Percentiles rank a stretch among this genome's conserved stretches.
phyloP scores from a whole-genome alignment of 2,888 invertebrate genomes.

The Luperina testacea region DNA sequence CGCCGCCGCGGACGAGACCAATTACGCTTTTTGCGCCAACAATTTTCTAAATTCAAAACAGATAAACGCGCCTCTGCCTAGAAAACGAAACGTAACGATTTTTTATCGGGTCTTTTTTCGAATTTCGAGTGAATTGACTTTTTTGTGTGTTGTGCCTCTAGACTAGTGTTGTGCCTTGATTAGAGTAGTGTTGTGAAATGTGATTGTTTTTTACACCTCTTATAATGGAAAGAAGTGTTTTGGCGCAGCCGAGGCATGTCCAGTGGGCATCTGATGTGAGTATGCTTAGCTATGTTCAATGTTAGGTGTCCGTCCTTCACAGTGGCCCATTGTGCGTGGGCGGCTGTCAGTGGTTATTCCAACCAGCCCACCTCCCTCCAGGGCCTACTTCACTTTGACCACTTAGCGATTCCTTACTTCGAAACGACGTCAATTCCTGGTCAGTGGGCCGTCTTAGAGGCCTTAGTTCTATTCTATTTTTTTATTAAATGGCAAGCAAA shows the following conservation, averaged over 20 bases:
- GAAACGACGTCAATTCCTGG: neutral
- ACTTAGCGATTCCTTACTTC: neutral
- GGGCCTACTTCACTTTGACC: neutral
- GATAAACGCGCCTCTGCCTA: constrained; percentile 73
- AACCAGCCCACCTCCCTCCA: neutral
- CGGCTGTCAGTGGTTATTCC: neutral
- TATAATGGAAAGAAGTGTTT: constrained; percentile 87
- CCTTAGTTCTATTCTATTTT: too few relatives aligned
- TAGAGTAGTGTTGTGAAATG: constrained; percentile 83
- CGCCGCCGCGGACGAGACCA: constrained; percentile 78
- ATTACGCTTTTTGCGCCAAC: constrained; percentile 82
- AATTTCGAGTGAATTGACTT: constrained; percentile 65
- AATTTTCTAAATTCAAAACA: constrained; percentile 82
- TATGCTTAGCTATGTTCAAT: constrained; percentile 60
- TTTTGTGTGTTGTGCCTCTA: constrained; percentile 67
- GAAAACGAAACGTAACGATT: constrained; percentile 81
- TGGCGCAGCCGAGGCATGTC: constrained; percentile 84
- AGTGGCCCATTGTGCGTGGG: neutral
- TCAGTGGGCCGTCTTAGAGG: too few relatives aligned
- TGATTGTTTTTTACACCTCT: constrained; percentile 74
- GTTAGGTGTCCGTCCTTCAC: neutral
- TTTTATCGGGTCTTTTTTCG: constrained; percentile 75
- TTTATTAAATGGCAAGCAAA: too few relatives aligned
- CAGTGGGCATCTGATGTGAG: constrained; percentile 88
- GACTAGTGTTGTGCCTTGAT: constrained; percentile 62